Evolutionary conservation across 2,888 invertebrate species (phyloP).

Genomic region (Agrilus cyanescens): DNA sequence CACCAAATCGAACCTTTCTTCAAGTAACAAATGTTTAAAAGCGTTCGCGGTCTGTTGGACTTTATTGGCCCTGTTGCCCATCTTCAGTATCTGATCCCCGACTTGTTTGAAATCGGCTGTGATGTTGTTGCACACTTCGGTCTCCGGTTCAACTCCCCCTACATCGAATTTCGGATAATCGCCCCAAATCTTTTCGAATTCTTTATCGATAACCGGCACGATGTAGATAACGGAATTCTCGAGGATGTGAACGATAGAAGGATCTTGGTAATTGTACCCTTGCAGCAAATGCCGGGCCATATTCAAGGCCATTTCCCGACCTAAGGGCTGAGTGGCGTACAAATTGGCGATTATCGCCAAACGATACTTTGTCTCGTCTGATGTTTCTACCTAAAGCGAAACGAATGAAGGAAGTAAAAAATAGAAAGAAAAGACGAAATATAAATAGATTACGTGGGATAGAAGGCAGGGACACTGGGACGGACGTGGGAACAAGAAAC

Average conservation of each 20-base stretch:
- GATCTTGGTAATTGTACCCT: constrained; percentile 58
- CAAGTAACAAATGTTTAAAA: constrained; percentile 51
- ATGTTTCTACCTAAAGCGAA: constrained; percentile 52
- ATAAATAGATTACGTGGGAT: constrained; percentile 1
- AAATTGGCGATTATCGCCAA: constrained; percentile 75
- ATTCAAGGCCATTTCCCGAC: constrained; percentile 72
- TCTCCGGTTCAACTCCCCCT: constrained; percentile 20
- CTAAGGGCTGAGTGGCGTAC: constrained; percentile 69
- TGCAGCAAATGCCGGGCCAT: constrained; percentile 69
- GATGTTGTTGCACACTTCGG: constrained; percentile 32
- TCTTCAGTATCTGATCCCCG: constrained; percentile 49
- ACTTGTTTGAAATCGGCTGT: constrained; percentile 44
- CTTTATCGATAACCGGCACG: constrained; percentile 56
- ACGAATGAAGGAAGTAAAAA: constrained; percentile 4
- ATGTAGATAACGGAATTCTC: constrained; percentile 67
- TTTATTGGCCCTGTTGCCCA: constrained; percentile 33
- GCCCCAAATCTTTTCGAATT: constrained; percentile 38
- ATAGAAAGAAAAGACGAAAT: constrained; percentile 5
- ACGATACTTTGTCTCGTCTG: constrained; percentile 73
- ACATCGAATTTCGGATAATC: constrained; percentile 31
- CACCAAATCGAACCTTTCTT: constrained; percentile 58
- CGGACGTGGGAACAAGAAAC: too few species aligned
- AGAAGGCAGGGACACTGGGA: too few species aligned
- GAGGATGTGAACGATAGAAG: constrained; percentile 50
- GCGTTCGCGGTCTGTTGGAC: constrained; percentile 41